Evolutionary conservation across 2,113 vertebrate genomes (phyloP), one percentile per base, ranked within the genome.

Genomic region (Tichodroma muraria): DNA sequence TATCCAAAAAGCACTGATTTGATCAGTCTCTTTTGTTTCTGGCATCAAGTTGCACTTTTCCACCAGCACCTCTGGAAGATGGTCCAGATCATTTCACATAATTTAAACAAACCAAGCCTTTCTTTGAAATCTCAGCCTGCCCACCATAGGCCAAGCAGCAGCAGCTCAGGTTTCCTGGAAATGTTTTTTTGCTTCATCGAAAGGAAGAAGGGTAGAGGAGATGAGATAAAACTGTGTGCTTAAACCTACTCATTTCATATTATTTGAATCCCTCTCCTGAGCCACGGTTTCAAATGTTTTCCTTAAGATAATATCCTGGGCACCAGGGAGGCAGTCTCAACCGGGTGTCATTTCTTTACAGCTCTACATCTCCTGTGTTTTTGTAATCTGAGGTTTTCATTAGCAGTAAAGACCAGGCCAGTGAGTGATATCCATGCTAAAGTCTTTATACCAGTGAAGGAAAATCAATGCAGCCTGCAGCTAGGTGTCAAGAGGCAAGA

Each of bases 391-490:
- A 85, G 56, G 89, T 56, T 85, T 96, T 94, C 88, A 96, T 95
- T 90, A 95, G 94, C 80, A 40, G 94, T 85, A 86, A 95, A 95
- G 88, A 85, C 86, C 87, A 79, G 89, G 91, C 73, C 93, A 93
- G 84, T 94, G 85, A 97, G 85, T 95, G 96, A 97, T 95, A 97
- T 71, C 93, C 83, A 87, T 31, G 93, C 87, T 95, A 54, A 94
- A 85, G 93, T 92, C 95, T 96, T 96, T 96, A 96, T 95, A 95
- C 7, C 66, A 79, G 89, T 96, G 97, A 97, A 97, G 53, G 94
- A 92, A 97, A 97, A 97, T 97, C 97, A 96, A 97, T 97, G 92
- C 83, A 47, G 85, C 93, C 85, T 88, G 80, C 73, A 95, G 94
- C 78, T 52, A 83, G 77, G 87, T 95, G 91, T 97, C 96, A 96